These are phyloP conservation scores for Takifugu ocellatus DNA, from an alignment of 2,797 vertebrate genomes.

Conservation along the genomic window DNA sequence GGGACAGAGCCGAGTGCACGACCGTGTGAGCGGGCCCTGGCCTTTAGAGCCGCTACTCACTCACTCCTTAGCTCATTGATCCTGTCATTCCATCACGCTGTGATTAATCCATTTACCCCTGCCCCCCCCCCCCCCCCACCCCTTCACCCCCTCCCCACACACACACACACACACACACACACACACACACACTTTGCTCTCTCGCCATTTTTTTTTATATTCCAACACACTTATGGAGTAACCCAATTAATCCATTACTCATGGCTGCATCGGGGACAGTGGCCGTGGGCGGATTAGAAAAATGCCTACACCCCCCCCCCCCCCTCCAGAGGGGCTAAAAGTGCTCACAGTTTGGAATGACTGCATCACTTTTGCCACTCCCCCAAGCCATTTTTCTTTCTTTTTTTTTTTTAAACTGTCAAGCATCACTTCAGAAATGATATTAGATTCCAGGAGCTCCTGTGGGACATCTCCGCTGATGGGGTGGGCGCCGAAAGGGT, in stretches of 20 bases:
- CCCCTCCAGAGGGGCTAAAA: constrained; percentile 53
- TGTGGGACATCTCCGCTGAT: constrained; percentile 58
- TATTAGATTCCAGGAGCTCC: constrained; percentile 67
- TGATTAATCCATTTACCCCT: constrained; percentile 81
- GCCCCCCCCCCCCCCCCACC: constrained; percentile 35
- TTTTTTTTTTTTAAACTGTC: constrained; percentile 44
- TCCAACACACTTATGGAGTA: constrained; percentile 74
- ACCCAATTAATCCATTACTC: constrained; percentile 81
- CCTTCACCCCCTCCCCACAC: constrained; percentile 13
- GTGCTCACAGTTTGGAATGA: constrained; percentile 58
- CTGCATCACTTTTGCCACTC: constrained; percentile 53
- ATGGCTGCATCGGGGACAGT: constrained; percentile 65
- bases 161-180: constrained; percentile 17
- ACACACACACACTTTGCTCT: constrained; percentile 11
- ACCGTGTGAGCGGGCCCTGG: constrained; percentile 58
- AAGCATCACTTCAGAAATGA: constrained; percentile 64
- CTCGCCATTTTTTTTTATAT: constrained; percentile 61
- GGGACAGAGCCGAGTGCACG: constrained; percentile 46
- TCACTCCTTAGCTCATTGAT: constrained; percentile 78
- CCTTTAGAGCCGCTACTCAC: constrained; percentile 61
- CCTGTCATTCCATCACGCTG: constrained; percentile 75
- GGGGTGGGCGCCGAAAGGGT: constrained; percentile 51
- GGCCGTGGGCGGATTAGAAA: constrained; percentile 70
- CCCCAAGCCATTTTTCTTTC: constrained; percentile 10
- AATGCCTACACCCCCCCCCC: constrained; percentile 48